phyloP scores from a whole-genome alignment of 2,113 vertebrate genomes.

The Muntiacus reevesi region DNA sequence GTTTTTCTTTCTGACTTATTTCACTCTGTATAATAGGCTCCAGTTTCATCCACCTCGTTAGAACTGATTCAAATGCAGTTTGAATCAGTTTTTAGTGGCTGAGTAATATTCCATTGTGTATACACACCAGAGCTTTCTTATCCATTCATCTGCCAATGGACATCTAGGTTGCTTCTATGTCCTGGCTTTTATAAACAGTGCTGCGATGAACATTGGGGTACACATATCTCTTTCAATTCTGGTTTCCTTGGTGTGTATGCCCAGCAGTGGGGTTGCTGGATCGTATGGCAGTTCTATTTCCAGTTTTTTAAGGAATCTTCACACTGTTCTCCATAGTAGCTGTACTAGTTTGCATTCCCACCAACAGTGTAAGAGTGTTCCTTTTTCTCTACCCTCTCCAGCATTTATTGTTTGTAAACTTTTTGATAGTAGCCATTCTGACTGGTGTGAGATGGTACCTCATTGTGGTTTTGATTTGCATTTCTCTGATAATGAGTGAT shows the following conservation, averaged over 20 bases:
- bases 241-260: background rate
- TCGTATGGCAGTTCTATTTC: background rate
- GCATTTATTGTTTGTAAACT: background rate
- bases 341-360: background rate
- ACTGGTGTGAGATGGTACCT: background rate
- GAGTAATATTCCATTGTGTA: background rate
- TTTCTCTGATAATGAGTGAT: background rate
- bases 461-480: background rate
- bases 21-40: background rate
- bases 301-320: background rate
- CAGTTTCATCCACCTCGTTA: background rate
- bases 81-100: no score
- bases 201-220: background rate
- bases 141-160: background rate
- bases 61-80: background rate
- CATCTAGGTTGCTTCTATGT: background rate
- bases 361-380: background rate
- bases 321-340: background rate
- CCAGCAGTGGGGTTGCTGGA: background rate
- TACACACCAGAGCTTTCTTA: background rate
- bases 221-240: background rate
- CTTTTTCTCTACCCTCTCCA: background rate
- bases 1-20: background rate
- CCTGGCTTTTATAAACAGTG: background rate
- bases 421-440: background rate